Conservation (phyloP, 2,888 invertebrate genomes). For the Neoitamus cyanurus region DNA sequence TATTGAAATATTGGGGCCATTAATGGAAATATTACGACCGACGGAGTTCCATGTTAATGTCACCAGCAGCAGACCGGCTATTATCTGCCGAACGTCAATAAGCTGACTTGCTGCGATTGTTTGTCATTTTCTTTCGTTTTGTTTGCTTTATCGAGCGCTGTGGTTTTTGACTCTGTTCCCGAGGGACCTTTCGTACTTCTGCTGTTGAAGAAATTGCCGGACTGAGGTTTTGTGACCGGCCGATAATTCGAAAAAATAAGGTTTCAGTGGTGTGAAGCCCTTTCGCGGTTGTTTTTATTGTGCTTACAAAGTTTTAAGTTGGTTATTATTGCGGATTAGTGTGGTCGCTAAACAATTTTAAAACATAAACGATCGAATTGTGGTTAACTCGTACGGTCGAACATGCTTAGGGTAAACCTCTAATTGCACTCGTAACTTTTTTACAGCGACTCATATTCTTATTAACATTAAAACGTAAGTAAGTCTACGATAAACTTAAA, state of each 20-base stretch:
- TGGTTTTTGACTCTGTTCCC: conserved; percentile 15
- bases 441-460: no score
- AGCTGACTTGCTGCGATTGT: conserved; percentile 16
- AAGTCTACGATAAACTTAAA: no score
- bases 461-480: no score
- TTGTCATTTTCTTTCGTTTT: neutral
- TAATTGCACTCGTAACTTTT: no score
- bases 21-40: conserved; percentile 42
- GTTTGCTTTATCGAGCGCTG: neutral
- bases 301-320: neutral
- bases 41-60: conserved; percentile 15
- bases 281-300: no score
- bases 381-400: neutral
- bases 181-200: neutral
- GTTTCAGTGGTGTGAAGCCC: neutral
- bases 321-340: neutral
- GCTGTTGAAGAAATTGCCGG: neutral
- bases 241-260: neutral
- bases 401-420: no score
- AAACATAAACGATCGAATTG: neutral
- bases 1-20: conserved; percentile 43
- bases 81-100: conserved; percentile 1
- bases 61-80: conserved; percentile 1
- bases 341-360: neutral
- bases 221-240: neutral